Evolutionary conservation across 1,140 invertebrate species (phyloP), one percentile per base, ranked within the genome.

Genomic region (Ceratosolen solmsi): DNA sequence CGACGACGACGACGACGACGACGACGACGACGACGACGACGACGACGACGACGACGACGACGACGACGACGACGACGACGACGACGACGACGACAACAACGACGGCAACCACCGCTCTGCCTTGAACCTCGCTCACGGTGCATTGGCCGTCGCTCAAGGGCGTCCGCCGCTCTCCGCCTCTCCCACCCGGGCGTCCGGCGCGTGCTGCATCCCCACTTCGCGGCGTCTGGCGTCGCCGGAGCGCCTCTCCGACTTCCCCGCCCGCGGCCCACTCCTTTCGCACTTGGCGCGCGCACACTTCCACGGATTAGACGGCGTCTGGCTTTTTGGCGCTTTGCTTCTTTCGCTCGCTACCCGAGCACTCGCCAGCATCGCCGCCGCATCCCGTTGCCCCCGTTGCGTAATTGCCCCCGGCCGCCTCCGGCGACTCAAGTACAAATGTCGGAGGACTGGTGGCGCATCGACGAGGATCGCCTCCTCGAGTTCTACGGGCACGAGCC

Each of bases 121-220:
- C 91, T 92, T 92, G 91, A 91, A 92, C 91, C 91, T 91, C 90
- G 87, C 41, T 83, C 89, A 85, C 89, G 89, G 91, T 92, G 91
- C 91, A 92, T 91, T 92, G 91, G 87, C 90, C 91, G 91, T 92
- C 89, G 91, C 89, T 90, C 91, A 91, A 91, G 90, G 90, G 91
- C 91, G 90, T 91, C 90, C 89, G 88, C 86, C 84, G 80, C 85
- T 82, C 81, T 71, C 85, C 76, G 56, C 33, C 74, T 68, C 77
- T 74, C 83, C 80, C 65, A 60, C 74, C 60, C 7, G 71, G 72
- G 33, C 60, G 30, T 27, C 68, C 63, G 76, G 75, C 82, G 86
- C 85, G 82, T 86, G 86, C 84, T 84, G 78, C 82, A 56, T 80
- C 71, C 71, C 82, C 56, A n/a, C 68, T 36, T 46, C 27, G 33